These are phyloP conservation scores for Andrena flavipes DNA, from an alignment of 2,888 invertebrate species.

Conservation along the genomic window DNA sequence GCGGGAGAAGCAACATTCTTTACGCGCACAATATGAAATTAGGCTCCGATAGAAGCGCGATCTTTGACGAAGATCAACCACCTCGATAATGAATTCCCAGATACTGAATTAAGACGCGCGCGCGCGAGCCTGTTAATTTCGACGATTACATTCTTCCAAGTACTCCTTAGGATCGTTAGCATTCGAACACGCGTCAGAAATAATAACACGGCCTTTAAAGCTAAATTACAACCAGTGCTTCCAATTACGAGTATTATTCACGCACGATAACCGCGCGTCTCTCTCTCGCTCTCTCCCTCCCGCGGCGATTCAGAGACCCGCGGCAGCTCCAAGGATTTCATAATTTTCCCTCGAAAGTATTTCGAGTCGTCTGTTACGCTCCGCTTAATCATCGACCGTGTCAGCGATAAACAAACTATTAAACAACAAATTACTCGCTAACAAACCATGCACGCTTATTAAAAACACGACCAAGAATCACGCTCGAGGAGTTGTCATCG, in stretches of 20 bases:
- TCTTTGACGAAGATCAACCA: conserved; percentile 10
- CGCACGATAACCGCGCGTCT: conserved; percentile 53
- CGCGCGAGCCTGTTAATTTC: conserved; percentile 44
- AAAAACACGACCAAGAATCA: background rate
- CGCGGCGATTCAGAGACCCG: conserved; percentile 17
- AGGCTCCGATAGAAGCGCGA: background rate
- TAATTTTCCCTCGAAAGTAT: conserved; percentile 54
- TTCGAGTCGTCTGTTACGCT: conserved; percentile 51
- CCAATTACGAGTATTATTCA: conserved; percentile 74
- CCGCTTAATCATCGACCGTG: conserved; percentile 30
- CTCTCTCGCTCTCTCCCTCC: too few relatives aligned
- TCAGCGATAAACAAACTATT: conserved; percentile 48
- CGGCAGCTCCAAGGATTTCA: conserved; percentile 28
- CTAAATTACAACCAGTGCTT: conserved; percentile 73
- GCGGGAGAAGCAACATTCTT: background rate
- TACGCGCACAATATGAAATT: background rate
- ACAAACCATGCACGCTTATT: background rate
- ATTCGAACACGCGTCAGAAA: conserved; percentile 70
- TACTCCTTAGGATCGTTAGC: conserved; percentile 70
- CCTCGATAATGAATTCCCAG: conserved; percentile 13
- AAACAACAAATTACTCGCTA: conserved; percentile 11
- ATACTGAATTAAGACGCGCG: conserved; percentile 14
- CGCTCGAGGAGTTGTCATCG: background rate
- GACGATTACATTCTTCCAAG: conserved; percentile 50
- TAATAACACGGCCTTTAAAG: conserved; percentile 73